Evolutionary conservation across 2,888 invertebrate species (phyloP).

Genomic region (Laspeyria flexula): DNA sequence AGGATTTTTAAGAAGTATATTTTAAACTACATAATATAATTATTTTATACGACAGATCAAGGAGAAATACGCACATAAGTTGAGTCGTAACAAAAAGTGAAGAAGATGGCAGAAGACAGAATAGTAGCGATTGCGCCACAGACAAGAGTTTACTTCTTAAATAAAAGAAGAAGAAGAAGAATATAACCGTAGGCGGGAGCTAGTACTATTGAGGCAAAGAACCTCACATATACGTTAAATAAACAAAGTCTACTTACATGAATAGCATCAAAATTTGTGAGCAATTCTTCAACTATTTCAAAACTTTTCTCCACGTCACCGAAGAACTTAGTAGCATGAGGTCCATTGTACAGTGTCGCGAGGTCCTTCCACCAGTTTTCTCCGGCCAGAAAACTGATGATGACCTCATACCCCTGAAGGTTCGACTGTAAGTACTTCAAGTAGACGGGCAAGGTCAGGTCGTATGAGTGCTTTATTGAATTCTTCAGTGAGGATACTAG

Average conservation of each 20-base stretch:
- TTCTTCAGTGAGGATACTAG: constrained; percentile 55
- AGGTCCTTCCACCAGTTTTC: constrained; percentile 75
- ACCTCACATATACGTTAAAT: too few species aligned
- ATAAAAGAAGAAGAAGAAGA: too few species aligned
- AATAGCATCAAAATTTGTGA: constrained; percentile 73
- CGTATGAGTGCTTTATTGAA: constrained; percentile 68
- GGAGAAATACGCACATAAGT: too few species aligned
- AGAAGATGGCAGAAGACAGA: too few species aligned
- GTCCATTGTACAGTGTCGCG: constrained; percentile 62
- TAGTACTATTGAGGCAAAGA: too few species aligned
- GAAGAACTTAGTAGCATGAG: constrained; percentile 62
- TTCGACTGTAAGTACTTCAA: constrained; percentile 73
- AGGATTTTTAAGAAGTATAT: too few species aligned
- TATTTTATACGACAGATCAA: too few species aligned
- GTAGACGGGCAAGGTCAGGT: constrained; percentile 69
- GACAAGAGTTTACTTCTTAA: too few species aligned
- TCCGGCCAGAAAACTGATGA: constrained; percentile 69
- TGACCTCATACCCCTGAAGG: constrained; percentile 65
- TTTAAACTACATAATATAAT: too few species aligned
- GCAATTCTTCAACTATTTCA: constrained; percentile 65
- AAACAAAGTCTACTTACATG: constrained; percentile 65
- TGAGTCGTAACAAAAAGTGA: too few species aligned
- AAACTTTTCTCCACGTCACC: constrained; percentile 66
- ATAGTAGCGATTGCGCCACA: too few species aligned
- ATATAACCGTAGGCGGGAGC: too few species aligned